Percentiles rank a stretch among this genome's conserved stretches.
Evolutionary conservation across 1,140 invertebrate genomes (phyloP).

Genomic region (Battus philenor): DNA sequence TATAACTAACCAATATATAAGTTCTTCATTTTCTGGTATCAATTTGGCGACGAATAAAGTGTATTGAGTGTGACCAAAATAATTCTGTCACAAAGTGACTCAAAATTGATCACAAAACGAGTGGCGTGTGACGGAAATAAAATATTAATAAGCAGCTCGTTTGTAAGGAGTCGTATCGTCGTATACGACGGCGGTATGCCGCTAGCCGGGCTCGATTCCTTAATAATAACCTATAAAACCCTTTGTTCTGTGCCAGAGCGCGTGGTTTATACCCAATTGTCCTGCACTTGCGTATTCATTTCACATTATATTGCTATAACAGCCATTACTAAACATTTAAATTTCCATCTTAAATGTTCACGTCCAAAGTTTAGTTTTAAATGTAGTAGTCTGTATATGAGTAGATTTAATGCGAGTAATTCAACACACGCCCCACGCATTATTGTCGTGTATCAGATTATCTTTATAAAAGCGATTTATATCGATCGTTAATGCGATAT

Average conservation of each 20-base stretch:
- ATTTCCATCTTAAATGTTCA: too few species aligned
- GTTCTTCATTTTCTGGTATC: too few species aligned
- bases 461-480: constrained; percentile 37
- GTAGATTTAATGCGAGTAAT: too few species aligned
- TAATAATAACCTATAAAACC: constrained; percentile 33
- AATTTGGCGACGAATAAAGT: too few species aligned
- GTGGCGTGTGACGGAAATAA: constrained; percentile 27
- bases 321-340: background rate
- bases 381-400: too few species aligned
- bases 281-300: constrained; percentile 10
- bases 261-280: constrained; percentile 43
- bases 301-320: background rate
- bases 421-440: constrained; percentile 6
- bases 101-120: constrained; percentile 11
- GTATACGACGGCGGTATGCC: constrained; percentile 11
- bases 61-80: too few species aligned
- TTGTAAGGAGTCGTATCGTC: constrained; percentile 32
- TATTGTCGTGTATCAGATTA: constrained; percentile 32
- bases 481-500: constrained; percentile 30
- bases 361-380: background rate
- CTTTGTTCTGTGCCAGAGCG: constrained; percentile 34
- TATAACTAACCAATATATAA: too few species aligned
- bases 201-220: constrained; percentile 15
- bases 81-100: too few species aligned
- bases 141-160: constrained; percentile 45